Evolutionary conservation across 2,113 vertebrate species (phyloP).

Genomic region (Gobiocypris rarus): DNA sequence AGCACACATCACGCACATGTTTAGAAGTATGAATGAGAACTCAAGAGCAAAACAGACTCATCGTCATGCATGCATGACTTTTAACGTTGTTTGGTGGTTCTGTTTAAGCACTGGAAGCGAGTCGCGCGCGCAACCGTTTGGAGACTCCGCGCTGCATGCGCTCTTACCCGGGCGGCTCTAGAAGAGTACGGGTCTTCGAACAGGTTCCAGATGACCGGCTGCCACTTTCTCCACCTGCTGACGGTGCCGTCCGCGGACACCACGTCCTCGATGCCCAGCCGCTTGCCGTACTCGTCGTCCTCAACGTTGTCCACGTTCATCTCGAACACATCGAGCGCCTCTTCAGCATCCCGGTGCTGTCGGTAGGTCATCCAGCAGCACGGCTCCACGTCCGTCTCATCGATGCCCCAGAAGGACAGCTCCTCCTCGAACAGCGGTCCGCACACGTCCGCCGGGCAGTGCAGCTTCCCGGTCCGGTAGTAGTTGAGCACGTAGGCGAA

Average conservation of each 20-base stretch:
- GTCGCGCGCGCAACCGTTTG: slow-evolving; percentile 2
- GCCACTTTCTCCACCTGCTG: slow-evolving; percentile 87
- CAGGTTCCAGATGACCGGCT: slow-evolving; percentile 91
- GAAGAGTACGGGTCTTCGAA: slow-evolving; percentile 97
- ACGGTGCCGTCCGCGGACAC: slow-evolving; percentile 73
- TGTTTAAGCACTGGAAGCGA: neutral
- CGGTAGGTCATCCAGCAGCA: slow-evolving; percentile 98
- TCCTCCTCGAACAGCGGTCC: slow-evolving; percentile 95
- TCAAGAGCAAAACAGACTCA: neutral
- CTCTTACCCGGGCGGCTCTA: slow-evolving; percentile 91
- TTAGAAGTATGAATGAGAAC: neutral
- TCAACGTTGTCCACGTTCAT: slow-evolving; percentile 83
- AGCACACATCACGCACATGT: neutral
- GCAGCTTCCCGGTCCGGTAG: slow-evolving; percentile 93
- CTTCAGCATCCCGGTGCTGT: slow-evolving; percentile 94
- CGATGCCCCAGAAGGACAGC: slow-evolving; percentile 95
- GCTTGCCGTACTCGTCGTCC: slow-evolving; percentile 79
- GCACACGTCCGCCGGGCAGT: slow-evolving; percentile 95
- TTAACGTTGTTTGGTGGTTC: neutral
- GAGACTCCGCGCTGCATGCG: slow-evolving; percentile 52
- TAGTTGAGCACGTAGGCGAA: slow-evolving; percentile 96
- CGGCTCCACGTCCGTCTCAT: slow-evolving; percentile 96
- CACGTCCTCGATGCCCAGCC: slow-evolving; percentile 81
- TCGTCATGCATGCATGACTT: neutral
- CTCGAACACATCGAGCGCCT: slow-evolving; percentile 95